Evolutionary conservation across 1,140 invertebrate genomes (phyloP), one percentile per base, ranked within the genome.

Genomic region (Nixonia krombeini): DNA sequence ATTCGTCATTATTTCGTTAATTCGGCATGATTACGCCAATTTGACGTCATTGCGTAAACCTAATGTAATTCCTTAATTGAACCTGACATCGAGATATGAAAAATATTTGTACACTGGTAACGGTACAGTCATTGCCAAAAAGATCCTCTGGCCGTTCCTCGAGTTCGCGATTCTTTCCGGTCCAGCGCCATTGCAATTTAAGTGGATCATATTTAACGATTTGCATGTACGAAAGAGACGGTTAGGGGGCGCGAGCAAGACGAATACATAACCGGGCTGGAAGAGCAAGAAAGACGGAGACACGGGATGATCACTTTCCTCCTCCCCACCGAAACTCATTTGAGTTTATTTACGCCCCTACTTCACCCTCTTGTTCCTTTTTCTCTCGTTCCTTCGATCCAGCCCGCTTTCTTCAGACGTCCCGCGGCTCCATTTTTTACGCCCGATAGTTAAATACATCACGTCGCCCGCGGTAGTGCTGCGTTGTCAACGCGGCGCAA

Each of bases 131-230:
- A n/a, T n/a, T n/a, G n/a, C n/a, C n/a, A n/a, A n/a, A n/a, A n/a
- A n/a, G n/a, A n/a, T n/a, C n/a, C n/a, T n/a, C n/a, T n/a, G n/a
- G n/a, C n/a, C n/a, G n/a, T n/a, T n/a, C n/a, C n/a, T n/a, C n/a
- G n/a, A n/a, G n/a, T n/a, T n/a, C n/a, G n/a, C n/a, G n/a, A n/a
- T n/a, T n/a, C n/a, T n/a, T n/a, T n/a, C n/a, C n/a, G n/a, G n/a
- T n/a, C n/a, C n/a, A n/a, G n/a, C n/a, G n/a, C n/a, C n/a, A n/a
- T n/a, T 51, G 59, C 55, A 51, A 66, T 73, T 70, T 70, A 66
- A 70, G 44, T 50, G 49, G 38, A 55, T 42, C 44, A 58, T 73
- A 63, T 53, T 66, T 73, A 65, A 70, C 66, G 66, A 73, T 73
- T 66, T 69, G 65, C 61, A 59, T 63, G 61, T 45, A n/a, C n/a